Percentiles rank a stretch among this genome's conserved stretches.
Conservation (phyloP, 2,888 invertebrate species). For the Parnassius orleans region DNA sequence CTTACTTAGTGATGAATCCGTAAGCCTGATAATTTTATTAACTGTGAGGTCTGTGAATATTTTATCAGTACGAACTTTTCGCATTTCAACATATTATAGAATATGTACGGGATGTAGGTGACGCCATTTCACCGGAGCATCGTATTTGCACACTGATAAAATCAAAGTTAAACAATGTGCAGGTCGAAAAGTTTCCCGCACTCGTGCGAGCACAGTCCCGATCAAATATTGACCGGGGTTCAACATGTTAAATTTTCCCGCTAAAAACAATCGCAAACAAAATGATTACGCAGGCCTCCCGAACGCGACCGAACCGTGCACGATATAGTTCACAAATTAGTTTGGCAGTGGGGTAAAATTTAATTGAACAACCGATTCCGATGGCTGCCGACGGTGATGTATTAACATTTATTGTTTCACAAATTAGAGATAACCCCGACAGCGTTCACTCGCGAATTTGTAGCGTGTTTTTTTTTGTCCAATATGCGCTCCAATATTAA, state of each 20-base stretch:
- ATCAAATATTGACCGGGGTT: slow-evolving; percentile 75
- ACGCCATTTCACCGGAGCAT: slow-evolving; percentile 1
- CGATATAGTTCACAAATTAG: slow-evolving; percentile 74
- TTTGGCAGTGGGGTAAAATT: slow-evolving; percentile 65
- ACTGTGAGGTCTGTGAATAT: too few species aligned
- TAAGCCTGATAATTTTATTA: too few species aligned
- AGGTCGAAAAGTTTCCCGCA: slow-evolving; percentile 46
- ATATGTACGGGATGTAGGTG: neutral
- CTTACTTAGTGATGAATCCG: too few species aligned
- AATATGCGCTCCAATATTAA: slow-evolving; percentile 47
- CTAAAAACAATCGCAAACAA: slow-evolving; percentile 73
- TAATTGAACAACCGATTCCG: slow-evolving; percentile 59
- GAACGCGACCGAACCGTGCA: slow-evolving; percentile 55
- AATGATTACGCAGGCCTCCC: slow-evolving; percentile 58
- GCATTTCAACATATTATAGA: too few species aligned
- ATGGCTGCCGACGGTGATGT: slow-evolving; percentile 55
- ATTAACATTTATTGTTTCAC: slow-evolving; percentile 79
- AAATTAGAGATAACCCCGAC: slow-evolving; percentile 72
- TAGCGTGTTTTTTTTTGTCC: slow-evolving; percentile 51
- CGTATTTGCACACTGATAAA: slow-evolving; percentile 35
- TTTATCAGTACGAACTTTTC: too few species aligned
- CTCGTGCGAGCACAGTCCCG: slow-evolving; percentile 40
- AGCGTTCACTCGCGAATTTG: slow-evolving; percentile 43
- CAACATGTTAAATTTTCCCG: slow-evolving; percentile 68
- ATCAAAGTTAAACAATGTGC: slow-evolving; percentile 56